Conservation (phyloP, 2,888 invertebrate species). For the Drosophila subquinaria region DNA sequence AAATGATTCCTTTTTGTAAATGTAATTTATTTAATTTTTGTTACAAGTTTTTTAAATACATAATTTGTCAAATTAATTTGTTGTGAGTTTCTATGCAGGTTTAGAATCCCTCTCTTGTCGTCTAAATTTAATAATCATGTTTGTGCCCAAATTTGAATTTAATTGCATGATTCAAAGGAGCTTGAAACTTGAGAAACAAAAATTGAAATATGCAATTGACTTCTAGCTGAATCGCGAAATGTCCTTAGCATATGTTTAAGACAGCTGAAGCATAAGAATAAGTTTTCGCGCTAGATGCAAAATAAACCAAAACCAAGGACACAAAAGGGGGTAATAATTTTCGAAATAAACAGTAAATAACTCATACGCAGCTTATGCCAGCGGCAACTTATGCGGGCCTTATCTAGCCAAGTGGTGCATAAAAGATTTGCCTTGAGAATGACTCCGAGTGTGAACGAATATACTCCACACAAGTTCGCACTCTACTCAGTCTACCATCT, state of each 20-base stretch:
- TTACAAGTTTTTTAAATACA: too few relatives aligned
- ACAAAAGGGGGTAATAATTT: slow-evolving; percentile 6
- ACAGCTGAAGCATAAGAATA: neutral
- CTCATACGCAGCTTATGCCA: slow-evolving; percentile 56
- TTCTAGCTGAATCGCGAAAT: neutral
- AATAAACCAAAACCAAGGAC: neutral
- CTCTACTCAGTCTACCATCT: neutral
- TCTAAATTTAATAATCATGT: too few relatives aligned
- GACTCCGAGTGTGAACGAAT: slow-evolving; percentile 12
- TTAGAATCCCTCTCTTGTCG: too few relatives aligned
- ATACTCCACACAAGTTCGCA: neutral
- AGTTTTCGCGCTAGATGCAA: neutral
- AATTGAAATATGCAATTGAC: neutral
- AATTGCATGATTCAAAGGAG: too few relatives aligned
- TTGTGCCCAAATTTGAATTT: too few relatives aligned
- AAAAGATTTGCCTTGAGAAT: slow-evolving; percentile 51
- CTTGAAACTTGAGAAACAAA: too few relatives aligned
- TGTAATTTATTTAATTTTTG: too few relatives aligned
- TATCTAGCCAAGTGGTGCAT: slow-evolving; percentile 54
- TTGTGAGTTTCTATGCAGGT: too few relatives aligned
- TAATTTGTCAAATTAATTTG: too few relatives aligned
- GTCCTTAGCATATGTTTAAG: neutral
- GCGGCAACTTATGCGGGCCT: slow-evolving; percentile 37
- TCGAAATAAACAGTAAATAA: slow-evolving; percentile 39
- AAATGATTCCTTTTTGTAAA: too few relatives aligned